A percentile compares a stretch with the other conserved stretches of the same genome.
Evolutionary conservation across 2,113 vertebrate genomes (phyloP).

Genomic region (Pygoscelis adeliae): DNA sequence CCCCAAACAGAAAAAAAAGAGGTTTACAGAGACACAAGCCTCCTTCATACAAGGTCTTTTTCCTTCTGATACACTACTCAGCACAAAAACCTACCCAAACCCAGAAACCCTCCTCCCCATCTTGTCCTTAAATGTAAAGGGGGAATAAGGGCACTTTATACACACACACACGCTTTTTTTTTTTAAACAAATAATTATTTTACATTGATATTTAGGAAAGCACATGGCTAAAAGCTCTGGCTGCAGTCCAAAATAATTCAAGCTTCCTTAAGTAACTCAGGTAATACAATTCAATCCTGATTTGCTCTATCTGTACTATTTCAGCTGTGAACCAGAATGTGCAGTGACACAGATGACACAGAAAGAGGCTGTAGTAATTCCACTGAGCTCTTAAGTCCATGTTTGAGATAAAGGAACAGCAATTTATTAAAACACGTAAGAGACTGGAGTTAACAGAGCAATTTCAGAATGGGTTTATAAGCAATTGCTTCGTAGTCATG

Average conservation of each 20-base stretch:
- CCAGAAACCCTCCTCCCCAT: background rate
- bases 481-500: background rate
- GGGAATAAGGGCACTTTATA: background rate
- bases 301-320: background rate
- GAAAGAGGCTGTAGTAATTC: background rate
- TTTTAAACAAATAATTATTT: background rate
- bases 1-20: background rate
- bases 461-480: conserved; percentile 20
- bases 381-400: background rate
- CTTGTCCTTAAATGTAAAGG: background rate
- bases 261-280: background rate
- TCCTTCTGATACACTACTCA: background rate
- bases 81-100: background rate
- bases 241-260: background rate
- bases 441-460: conserved; percentile 18
- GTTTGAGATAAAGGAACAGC: background rate
- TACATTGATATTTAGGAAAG: background rate
- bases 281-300: background rate
- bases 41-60: background rate
- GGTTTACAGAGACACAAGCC: background rate
- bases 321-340: background rate
- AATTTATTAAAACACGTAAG: conserved; percentile 40
- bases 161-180: fast-evolving
- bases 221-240: background rate
- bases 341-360: background rate